These are phyloP conservation scores for Drosophila ironensis DNA, from an alignment of 1,140 invertebrate species.

Conservation along the genomic window DNA sequence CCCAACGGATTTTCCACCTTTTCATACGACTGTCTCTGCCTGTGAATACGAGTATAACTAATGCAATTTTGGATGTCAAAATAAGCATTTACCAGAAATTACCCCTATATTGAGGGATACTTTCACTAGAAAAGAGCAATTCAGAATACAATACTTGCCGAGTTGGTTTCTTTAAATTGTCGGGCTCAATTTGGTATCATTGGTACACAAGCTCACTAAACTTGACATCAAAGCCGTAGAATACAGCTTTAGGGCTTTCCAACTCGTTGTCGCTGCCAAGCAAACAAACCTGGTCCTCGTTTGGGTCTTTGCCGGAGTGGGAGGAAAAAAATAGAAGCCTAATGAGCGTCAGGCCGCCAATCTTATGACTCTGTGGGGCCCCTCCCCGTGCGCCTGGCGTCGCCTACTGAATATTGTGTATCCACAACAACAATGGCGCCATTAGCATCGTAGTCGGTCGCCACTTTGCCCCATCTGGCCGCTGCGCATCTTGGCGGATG, in stretches of 20 bases:
- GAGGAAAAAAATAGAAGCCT: neutral
- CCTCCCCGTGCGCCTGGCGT: neutral
- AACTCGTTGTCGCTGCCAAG: neutral
- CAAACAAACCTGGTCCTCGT: neutral
- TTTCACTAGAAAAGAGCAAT: neutral
- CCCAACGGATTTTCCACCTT: neutral
- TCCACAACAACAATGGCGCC: conserved; percentile 57
- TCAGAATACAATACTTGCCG: too few species aligned
- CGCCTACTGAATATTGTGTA: neutral
- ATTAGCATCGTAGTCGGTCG: conserved; percentile 52
- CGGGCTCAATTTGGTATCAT: too few species aligned
- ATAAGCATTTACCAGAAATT: too few species aligned
- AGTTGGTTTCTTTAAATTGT: too few species aligned
- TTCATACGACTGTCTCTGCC: too few species aligned
- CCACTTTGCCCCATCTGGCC: conserved; percentile 9
- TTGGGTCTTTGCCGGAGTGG: conserved; percentile 2
- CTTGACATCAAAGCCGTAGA: neutral
- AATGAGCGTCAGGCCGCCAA: conserved; percentile 51
- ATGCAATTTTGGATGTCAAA: too few species aligned
- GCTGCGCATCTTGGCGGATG: conserved; percentile 40
- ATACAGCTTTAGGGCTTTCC: neutral
- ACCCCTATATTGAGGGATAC: neutral
- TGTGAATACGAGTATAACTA: too few species aligned
- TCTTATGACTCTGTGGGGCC: conserved; percentile 30
- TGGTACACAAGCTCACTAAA: too few species aligned